Conservation (phyloP, 2,888 invertebrate species). For the Cheilosia scutellata region DNA sequence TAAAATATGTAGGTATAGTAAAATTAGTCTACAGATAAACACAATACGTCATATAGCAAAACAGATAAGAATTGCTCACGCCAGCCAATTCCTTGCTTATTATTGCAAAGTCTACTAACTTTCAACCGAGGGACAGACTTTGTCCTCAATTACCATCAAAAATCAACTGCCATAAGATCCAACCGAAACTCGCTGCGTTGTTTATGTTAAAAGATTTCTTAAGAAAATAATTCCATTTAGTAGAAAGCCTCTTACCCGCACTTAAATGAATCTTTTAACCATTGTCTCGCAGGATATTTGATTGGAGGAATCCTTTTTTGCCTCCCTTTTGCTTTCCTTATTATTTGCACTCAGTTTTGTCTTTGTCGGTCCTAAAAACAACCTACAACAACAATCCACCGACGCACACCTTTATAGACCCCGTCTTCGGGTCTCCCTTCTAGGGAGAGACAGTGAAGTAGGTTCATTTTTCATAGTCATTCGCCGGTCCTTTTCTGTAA, state of each 20-base stretch:
- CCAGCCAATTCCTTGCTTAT: no score
- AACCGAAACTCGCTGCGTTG: not conserved
- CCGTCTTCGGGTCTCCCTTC: not conserved
- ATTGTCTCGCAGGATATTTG: constrained; percentile 9
- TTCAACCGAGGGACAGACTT: not conserved
- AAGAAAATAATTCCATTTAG: constrained; percentile 10
- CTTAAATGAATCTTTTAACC: constrained; percentile 30
- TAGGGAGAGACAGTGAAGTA: constrained; percentile 25
- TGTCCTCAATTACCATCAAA: not conserved
- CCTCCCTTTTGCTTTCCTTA: not conserved
- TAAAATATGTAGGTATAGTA: no score
- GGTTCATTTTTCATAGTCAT: constrained; percentile 37
- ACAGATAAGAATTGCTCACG: no score
- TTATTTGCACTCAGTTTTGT: not conserved
- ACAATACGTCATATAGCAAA: no score
- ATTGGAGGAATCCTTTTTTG: constrained; percentile 11
- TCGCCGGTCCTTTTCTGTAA: not conserved
- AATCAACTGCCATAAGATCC: not conserved
- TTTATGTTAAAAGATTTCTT: constrained; percentile 4
- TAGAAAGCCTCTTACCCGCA: constrained; percentile 35
- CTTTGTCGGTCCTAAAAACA: not conserved
- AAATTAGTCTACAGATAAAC: no score
- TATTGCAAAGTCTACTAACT: no score
- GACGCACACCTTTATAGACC: constrained; percentile 50
- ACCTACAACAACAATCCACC: constrained; percentile 9